A percentile compares a stretch with the other conserved stretches of the same genome.
phyloP scores from a whole-genome alignment of 2,797 vertebrate species.

The Gymnocypris eckloni region DNA sequence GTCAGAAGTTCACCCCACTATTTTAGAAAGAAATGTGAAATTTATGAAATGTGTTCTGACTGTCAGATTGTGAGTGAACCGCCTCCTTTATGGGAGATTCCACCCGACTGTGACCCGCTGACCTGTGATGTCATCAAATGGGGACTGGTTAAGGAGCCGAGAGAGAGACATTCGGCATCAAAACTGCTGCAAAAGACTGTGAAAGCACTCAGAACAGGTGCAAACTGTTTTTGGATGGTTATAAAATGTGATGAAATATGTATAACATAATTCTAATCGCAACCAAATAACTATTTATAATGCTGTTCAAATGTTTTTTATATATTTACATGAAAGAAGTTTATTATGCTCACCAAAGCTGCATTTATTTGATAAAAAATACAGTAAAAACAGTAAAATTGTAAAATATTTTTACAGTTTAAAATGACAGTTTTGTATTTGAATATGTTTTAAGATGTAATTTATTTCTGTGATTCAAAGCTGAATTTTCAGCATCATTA shows the following conservation, averaged over 20 bases:
- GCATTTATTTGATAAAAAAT: background rate
- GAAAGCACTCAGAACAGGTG: conserved; percentile 85
- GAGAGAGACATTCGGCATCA: conserved; percentile 77
- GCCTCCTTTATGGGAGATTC: conserved; percentile 92
- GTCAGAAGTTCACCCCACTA: no score
- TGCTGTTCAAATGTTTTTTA: background rate
- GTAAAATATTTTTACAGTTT: background rate
- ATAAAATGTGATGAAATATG: background rate
- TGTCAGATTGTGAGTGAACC: conserved; percentile 90
- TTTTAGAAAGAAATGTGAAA: no score
- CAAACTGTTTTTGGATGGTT: background rate
- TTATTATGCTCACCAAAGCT: background rate
- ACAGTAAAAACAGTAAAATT: background rate
- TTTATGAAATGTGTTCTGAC: background rate
- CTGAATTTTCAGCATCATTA: no score
- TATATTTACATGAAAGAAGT: background rate
- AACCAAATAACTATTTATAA: background rate
- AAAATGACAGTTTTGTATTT: background rate
- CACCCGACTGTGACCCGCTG: conserved; percentile 85
- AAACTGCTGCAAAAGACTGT: conserved; percentile 82
- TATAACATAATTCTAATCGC: background rate
- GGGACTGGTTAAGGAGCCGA: conserved; percentile 88
- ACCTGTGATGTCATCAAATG: conserved; percentile 86
- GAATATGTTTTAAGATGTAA: no score
- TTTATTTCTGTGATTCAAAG: no score